Evolutionary conservation across 2,888 invertebrate species (phyloP), one percentile per base, ranked within the genome.

Genomic region (Blastobasis lacticolella): DNA sequence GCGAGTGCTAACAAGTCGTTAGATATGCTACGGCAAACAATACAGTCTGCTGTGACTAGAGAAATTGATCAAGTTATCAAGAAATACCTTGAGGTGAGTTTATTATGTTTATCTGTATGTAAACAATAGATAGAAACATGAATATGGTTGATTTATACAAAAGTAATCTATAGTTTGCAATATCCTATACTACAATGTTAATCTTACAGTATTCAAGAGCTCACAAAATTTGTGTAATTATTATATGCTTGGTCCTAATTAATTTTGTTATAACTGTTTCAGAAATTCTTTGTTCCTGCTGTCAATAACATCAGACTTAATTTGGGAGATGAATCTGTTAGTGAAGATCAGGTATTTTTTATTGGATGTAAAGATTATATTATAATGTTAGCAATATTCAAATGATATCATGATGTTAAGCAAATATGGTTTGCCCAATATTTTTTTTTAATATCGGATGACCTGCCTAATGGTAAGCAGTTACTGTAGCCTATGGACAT

Each of bases 281-380:
- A 94, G 94, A 92, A 92, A 86, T 95, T 92, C 79, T 94, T 95
- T 82, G 92, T 93, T 66, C 94, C 94, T 57, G 95, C 94, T 54
- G 91, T 95, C 42, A 91, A 92, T 60, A 95, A 95, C 69, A 94
- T 95, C 62, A 90, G 91, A 66, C 85, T 89, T 60, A 95, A 95
- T 79, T 88, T 94, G 67, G 94, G 94, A 5, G 91, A 91, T 67
- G 92, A 92, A 66, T 92, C 92, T 67, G 93, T 94, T 7, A 92
- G 91, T 60, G 94, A 94, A 73, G 94, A 94, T 71, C 93, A 94
- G 79, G 91, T 92, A 37, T 10, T 38, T 52, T 40, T 49, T 51
- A 72, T 23, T 23, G 3, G 1, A 1, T 23, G 23, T 23, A 23
- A 23, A 23, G 23, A 23, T n/a, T n/a, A 23, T 3, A 23, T 23